A percentile compares a stretch with the other conserved stretches of the same genome.
Conservation (phyloP, 2,888 invertebrate species). For the Pterostichus madidus region DNA sequence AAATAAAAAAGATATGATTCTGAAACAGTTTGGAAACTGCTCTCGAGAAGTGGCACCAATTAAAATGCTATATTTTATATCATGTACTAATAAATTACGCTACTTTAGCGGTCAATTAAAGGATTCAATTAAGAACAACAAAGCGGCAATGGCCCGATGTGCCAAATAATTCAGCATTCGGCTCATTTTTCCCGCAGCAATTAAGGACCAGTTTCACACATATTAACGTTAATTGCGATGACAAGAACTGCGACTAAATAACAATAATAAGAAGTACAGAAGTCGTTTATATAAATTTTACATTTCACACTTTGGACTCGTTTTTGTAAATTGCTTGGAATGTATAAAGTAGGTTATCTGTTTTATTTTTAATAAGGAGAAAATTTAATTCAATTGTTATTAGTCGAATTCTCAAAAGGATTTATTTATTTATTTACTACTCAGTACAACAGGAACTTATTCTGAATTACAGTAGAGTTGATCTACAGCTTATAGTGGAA, state of each 20-base stretch:
- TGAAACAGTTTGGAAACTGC: not conserved
- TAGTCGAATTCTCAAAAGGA: too few species aligned
- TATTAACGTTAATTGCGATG: slow-evolving; percentile 1
- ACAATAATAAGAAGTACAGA: not conserved
- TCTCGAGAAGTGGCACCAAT: not conserved
- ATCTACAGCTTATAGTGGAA: too few species aligned
- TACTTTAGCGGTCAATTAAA: slow-evolving; percentile 6
- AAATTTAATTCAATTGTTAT: too few species aligned
- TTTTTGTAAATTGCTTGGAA: not conserved
- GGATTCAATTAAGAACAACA: not conserved
- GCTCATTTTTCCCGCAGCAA: not conserved
- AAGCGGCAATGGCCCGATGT: not conserved
- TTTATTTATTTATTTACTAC: too few species aligned
- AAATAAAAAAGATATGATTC: too few species aligned
- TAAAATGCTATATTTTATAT: not conserved
- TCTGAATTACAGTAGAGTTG: too few species aligned
- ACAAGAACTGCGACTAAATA: not conserved
- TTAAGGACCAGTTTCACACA: slow-evolving; percentile 26
- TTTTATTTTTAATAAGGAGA: too few species aligned
- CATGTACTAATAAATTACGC: not conserved
- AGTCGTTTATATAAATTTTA: not conserved
- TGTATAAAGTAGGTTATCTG: too few species aligned
- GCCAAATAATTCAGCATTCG: slow-evolving; percentile 4
- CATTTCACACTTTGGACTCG: not conserved
- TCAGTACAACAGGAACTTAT: too few species aligned